A percentile compares a stretch with the other conserved stretches of the same genome.
Conservation (phyloP, 2,888 invertebrate genomes). For the Drosophila ustulata region DNA sequence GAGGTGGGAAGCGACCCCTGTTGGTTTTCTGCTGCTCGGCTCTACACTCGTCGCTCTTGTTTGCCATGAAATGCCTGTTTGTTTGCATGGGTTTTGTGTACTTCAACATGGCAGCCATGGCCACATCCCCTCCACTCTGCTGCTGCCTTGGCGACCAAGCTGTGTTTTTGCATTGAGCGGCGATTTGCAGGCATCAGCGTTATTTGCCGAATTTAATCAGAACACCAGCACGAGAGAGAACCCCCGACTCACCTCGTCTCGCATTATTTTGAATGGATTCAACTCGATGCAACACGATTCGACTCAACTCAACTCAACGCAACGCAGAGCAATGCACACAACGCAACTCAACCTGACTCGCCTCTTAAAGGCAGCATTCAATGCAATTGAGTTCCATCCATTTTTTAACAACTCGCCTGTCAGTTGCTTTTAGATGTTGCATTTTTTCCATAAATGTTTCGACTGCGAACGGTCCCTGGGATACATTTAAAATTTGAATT, state of each 20-base stretch:
- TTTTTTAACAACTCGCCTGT: constrained; percentile 23
- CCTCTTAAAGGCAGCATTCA: constrained; percentile 33
- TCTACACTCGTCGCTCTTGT: constrained; percentile 47
- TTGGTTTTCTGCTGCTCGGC: constrained; percentile 23
- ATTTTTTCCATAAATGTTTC: constrained; percentile 1
- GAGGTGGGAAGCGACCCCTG: constrained; percentile 5
- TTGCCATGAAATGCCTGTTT: constrained; percentile 78
- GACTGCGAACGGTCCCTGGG: not conserved
- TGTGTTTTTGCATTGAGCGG: constrained; percentile 60
- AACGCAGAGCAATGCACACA: not conserved
- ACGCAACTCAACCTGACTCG: not conserved
- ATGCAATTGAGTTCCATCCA: constrained; percentile 25
- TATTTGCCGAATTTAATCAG: constrained; percentile 79
- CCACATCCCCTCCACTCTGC: not conserved
- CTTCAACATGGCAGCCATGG: constrained; percentile 68
- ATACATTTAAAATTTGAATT: not conserved
- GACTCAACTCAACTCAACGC: not conserved
- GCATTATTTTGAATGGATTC: constrained; percentile 11
- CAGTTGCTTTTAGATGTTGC: constrained; percentile 2
- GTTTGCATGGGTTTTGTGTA: constrained; percentile 77
- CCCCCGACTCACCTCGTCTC: constrained; percentile 28
- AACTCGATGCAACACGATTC: constrained; percentile 7
- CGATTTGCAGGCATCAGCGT: constrained; percentile 78
- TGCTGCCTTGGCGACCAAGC: constrained; percentile 31
- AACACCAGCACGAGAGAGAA: constrained; percentile 56